Evolutionary conservation across 2,113 vertebrate species (phyloP), one percentile per base, ranked within the genome.

Genomic region (Percina caprodes): DNA sequence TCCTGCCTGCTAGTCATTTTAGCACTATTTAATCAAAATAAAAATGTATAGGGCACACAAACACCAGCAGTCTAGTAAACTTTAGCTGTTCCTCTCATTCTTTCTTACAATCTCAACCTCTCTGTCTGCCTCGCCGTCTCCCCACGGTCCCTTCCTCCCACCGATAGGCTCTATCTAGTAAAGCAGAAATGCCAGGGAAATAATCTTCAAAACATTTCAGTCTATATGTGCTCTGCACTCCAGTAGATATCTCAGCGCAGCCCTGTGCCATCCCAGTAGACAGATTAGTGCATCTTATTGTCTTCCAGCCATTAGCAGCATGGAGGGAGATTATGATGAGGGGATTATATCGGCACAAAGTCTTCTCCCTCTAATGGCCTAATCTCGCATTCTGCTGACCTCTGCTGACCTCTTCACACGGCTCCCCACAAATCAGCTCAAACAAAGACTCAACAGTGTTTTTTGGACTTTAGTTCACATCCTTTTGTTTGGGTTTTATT

Each of bases 221-320:
- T 63, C 76, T 55, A 65, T 79, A 69, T 86, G 69, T 72, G 76
- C 80, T 56, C 69, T 76, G 82, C 24, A 26, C 61, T 75, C 75
- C 74, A 55, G 74, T 0, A 76, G 86, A 86, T 86, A 88, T 91
- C 85, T 84, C 77, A 12, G 45, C 15, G 11, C 63, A 55, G 86
- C 84, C 77, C 61, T 26, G 68, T 26, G 26, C 80, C 78, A 23
- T 90, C 84, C 88, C 84, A 59, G 68, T 66, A 54, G 85, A 86
- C 82, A 91, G 91, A 91, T 93, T 93, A 92, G 66, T 76, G 82
- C 79, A 68, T 92, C 61, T 92, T 93, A 94, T 94, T 94, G 91
- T 93, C 86, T 92, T 67, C n/a, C 73, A 82, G 77, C 91, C 80
- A 91, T 94, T 91, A 92, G 91, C 78, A 66, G 86, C 52, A 24